Percentiles rank a stretch among this genome's conserved stretches.
Conservation (phyloP, 1,140 invertebrate genomes). For the Ips nitidus region DNA sequence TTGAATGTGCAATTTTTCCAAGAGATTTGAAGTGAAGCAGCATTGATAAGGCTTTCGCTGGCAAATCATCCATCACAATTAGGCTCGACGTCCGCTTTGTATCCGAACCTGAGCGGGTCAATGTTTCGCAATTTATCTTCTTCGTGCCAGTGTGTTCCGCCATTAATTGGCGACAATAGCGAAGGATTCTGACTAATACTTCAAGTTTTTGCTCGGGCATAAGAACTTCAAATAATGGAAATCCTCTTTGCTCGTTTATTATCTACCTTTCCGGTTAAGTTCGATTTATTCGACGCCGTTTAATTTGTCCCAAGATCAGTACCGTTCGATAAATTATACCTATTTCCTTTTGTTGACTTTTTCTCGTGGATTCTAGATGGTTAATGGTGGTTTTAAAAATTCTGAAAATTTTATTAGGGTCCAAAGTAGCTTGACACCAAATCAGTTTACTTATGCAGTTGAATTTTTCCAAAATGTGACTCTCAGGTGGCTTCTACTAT, state of each 20-base stretch:
- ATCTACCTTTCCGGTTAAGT: background rate
- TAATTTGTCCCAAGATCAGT: too few relatives aligned
- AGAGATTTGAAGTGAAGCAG: conserved; percentile 22
- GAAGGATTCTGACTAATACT: conserved; percentile 11
- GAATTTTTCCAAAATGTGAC: too few relatives aligned
- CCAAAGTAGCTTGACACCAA: too few relatives aligned
- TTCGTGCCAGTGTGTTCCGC: conserved; percentile 25
- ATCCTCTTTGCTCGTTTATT: conserved; percentile 7
- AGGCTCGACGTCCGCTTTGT: conserved; percentile 32
- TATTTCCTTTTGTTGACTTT: too few relatives aligned
- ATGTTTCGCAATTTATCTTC: conserved; percentile 34
- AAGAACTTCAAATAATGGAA: conserved; percentile 4
- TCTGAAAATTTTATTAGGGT: too few relatives aligned
- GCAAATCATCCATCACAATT: conserved; percentile 37
- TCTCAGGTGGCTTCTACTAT: too few relatives aligned
- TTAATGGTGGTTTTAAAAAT: too few relatives aligned
- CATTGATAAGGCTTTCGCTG: conserved; percentile 19
- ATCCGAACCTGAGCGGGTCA: conserved; percentile 26
- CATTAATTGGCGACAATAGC: conserved; percentile 30
- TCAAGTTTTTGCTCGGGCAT: conserved; percentile 4
- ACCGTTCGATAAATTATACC: too few relatives aligned
- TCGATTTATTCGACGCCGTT: too few relatives aligned
- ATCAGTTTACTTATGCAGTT: too few relatives aligned
- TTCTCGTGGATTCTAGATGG: too few relatives aligned
- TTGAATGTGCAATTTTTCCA: conserved; percentile 17